Evolutionary conservation across 2,797 vertebrate genomes (phyloP).

Genomic region (Taeniopygia guttata): DNA sequence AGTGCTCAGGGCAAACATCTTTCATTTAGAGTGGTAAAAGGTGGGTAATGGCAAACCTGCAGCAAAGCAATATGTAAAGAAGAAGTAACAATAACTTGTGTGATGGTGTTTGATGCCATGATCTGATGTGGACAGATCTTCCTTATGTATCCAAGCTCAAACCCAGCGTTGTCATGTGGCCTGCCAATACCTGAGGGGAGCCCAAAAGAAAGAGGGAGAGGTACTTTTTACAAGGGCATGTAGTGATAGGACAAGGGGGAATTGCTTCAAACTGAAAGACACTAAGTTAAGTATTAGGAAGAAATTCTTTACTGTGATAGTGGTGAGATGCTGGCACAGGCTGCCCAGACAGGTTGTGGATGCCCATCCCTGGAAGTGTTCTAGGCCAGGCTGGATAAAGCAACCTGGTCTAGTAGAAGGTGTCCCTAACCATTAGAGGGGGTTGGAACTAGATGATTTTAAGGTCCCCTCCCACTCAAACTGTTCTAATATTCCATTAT

Average conservation of each 20-base stretch:
- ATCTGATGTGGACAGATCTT: neutral
- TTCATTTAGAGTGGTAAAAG: neutral
- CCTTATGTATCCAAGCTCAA: neutral
- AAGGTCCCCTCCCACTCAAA: neutral
- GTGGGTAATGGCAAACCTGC: neutral
- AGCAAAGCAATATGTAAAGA: neutral
- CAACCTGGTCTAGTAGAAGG: neutral
- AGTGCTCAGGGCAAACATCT: neutral
- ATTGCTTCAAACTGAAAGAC: neutral
- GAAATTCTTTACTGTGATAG: neutral
- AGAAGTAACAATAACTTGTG: neutral
- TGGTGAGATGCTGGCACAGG: neutral
- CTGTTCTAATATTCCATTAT: fast-evolving
- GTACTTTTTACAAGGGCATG: neutral
- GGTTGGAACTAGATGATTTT: neutral
- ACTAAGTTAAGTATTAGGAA: neutral
- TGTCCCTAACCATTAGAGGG: neutral
- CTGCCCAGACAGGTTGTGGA: neutral
- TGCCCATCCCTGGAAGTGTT: neutral
- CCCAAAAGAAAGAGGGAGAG: neutral
- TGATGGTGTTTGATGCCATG: neutral
- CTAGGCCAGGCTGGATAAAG: neutral
- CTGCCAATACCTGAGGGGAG: fast-evolving
- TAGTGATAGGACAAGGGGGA: neutral
- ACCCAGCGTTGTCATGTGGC: neutral